Percentiles rank a stretch among this genome's conserved stretches.
These are phyloP conservation scores for Phaethon lepturus DNA, from an alignment of 2,113 vertebrate species.

Conservation along the genomic window DNA sequence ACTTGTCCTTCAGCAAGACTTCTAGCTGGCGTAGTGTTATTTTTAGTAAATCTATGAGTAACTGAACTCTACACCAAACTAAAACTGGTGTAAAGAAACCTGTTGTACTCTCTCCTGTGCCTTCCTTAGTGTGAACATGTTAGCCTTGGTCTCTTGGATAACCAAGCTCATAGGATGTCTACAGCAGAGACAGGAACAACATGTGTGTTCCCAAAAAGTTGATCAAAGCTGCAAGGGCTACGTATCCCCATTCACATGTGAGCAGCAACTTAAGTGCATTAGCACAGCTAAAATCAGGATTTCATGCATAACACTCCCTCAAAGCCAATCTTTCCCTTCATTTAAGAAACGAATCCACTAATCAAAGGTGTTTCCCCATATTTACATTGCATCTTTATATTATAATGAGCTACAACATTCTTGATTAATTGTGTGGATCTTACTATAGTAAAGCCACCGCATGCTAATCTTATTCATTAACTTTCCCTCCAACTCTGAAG, in stretches of 20 bases:
- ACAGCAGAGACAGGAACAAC: background rate
- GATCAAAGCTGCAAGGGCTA: background rate
- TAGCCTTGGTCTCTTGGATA: background rate
- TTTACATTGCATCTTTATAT: background rate
- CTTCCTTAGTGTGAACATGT: background rate
- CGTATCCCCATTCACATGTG: rapidly evolving
- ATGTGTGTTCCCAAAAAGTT: background rate
- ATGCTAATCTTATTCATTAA: background rate
- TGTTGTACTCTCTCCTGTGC: background rate
- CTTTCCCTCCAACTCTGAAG: background rate
- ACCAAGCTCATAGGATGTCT: background rate
- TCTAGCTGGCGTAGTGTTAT: background rate
- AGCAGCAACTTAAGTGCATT: background rate
- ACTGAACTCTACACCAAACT: background rate
- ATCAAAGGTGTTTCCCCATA: background rate
- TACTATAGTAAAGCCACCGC: background rate
- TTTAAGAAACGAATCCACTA: background rate
- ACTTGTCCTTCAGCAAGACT: background rate
- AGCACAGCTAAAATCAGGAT: background rate
- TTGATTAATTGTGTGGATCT: background rate
- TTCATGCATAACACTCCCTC: background rate
- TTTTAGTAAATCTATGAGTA: background rate
- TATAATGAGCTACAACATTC: background rate
- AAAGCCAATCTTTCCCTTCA: background rate
- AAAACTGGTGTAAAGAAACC: background rate